phyloP scores from a whole-genome alignment of 2,113 vertebrate species.

The Oreotrochilus melanogaster region DNA sequence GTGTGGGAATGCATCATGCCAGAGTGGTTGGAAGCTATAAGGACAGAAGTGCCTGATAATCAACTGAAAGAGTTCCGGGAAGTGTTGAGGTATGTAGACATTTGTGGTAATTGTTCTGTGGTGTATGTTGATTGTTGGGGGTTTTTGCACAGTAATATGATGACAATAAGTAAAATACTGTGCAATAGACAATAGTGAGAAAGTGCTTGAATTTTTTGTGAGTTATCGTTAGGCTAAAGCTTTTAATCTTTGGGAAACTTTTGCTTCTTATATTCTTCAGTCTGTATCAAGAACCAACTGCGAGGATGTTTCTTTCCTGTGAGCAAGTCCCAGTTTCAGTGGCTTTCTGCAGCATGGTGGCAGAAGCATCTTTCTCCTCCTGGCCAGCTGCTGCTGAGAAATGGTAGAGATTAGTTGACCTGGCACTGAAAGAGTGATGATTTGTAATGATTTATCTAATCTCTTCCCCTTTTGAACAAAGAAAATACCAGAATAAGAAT shows the following conservation, averaged over 20 bases:
- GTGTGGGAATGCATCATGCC: slow-evolving; percentile 99
- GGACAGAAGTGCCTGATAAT: slow-evolving; percentile 93
- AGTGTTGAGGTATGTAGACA: slow-evolving; percentile 89
- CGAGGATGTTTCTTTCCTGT: not conserved
- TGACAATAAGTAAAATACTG: not conserved
- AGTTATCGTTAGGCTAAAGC: not conserved
- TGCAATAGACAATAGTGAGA: not conserved
- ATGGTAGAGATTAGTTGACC: not conserved
- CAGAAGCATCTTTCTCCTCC: not conserved
- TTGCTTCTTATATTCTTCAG: not conserved
- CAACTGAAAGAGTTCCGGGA: slow-evolving; percentile 97
- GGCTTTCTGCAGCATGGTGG: not conserved
- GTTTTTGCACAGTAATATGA: not conserved
- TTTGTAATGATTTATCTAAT: not conserved
- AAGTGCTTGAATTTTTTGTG: not conserved
- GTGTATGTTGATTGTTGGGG: not conserved
- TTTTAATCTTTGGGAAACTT: not conserved
- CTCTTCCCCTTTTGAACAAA: not conserved
- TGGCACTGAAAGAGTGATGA: not conserved
- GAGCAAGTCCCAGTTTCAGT: not conserved
- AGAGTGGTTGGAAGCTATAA: slow-evolving; percentile 95
- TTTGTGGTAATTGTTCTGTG: not conserved
- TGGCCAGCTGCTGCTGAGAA: not conserved
- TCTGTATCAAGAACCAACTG: not conserved
- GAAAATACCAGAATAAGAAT: not conserved